These are phyloP conservation scores for Philonicus albiceps DNA, from an alignment of 2,888 invertebrate species.

Conservation along the genomic window DNA sequence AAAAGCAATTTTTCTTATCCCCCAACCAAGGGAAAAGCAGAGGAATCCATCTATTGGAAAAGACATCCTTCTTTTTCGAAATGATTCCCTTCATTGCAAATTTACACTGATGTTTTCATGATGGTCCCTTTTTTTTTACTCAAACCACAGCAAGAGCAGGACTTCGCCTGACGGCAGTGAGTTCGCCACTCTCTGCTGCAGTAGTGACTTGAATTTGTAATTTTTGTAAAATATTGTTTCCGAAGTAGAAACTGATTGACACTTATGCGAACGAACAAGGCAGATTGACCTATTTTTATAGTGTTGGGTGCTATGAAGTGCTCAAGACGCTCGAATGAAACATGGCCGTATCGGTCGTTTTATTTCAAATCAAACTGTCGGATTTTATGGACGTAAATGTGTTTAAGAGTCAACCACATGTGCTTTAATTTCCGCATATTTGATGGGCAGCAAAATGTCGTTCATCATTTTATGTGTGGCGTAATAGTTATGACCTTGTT, in stretches of 20 bases:
- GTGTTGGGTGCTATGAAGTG: background rate
- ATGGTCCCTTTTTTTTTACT: background rate
- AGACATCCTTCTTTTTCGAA: background rate
- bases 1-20: constrained; percentile 27
- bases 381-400: background rate
- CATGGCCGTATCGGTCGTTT: background rate
- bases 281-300: background rate
- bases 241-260: background rate
- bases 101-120: background rate
- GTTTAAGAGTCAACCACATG: background rate
- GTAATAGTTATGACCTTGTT: too few relatives aligned
- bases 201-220: background rate
- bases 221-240: background rate
- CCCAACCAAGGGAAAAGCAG: background rate
- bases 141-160: background rate
- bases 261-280: background rate
- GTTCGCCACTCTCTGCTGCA: background rate
- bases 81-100: background rate
- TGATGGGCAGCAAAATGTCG: background rate
- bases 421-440: background rate
- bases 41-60: constrained; percentile 11
- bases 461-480: too few relatives aligned
- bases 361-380: background rate
- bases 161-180: background rate
- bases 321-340: background rate